These are phyloP conservation scores for Athene cunicularia DNA, from an alignment of 2,113 vertebrate genomes.

Conservation along the genomic window DNA sequence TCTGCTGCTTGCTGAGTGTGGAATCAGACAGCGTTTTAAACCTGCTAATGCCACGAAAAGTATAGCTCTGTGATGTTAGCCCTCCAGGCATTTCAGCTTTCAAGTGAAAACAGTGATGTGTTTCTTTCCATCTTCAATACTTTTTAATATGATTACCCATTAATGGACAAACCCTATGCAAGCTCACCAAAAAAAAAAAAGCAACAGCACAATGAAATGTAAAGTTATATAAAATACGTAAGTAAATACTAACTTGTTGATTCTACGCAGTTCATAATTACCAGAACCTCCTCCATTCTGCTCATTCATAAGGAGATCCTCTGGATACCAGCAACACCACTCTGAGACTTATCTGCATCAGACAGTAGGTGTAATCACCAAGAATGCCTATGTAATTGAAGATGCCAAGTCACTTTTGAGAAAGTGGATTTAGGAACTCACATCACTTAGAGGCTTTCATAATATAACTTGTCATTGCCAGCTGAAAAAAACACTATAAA, in stretches of 20 bases:
- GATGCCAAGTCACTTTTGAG: not conserved
- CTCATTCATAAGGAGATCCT: not conserved
- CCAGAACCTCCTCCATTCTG: not conserved
- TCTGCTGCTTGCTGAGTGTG: not conserved
- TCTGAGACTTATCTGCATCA: not conserved
- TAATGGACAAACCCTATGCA: not conserved
- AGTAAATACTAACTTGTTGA: not conserved
- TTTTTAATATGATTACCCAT: not conserved
- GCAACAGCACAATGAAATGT: not conserved
- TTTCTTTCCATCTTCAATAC: constrained; percentile 66
- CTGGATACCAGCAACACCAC: not conserved
- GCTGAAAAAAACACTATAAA: not conserved
- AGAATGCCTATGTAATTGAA: not conserved
- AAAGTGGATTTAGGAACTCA: not conserved
- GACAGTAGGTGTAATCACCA: not conserved
- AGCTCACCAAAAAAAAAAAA: not conserved
- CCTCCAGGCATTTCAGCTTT: constrained; percentile 46
- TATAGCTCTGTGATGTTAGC: not conserved
- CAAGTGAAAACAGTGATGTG: constrained; percentile 33
- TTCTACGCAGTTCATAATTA: not conserved
- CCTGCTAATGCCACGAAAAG: not conserved
- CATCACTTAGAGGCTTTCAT: not conserved
- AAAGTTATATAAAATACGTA: not conserved
- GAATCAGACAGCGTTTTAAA: not conserved
- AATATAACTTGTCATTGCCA: not conserved